These are phyloP conservation scores for Zapornia atra DNA, from an alignment of 2,113 vertebrate genomes.

Conservation along the genomic window DNA sequence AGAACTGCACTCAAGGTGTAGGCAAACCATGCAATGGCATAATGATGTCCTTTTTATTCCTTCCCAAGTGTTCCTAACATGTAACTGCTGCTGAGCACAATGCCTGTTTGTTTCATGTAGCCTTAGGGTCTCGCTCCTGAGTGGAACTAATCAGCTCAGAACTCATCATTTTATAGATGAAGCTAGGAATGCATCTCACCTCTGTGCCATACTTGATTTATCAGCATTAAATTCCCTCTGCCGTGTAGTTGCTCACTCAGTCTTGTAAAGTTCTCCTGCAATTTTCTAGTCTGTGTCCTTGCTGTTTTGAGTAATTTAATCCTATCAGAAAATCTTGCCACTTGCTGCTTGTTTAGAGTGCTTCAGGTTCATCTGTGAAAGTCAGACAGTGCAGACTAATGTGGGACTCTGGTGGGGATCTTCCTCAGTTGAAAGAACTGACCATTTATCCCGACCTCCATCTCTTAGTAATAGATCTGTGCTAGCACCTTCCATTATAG, in stretches of 20 bases:
- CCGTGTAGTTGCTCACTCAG: not conserved
- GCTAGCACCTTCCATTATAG: not conserved
- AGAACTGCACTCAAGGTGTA: not conserved
- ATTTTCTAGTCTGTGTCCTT: not conserved
- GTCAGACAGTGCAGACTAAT: not conserved
- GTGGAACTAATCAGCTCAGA: not conserved
- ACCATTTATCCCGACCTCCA: not conserved
- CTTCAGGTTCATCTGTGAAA: not conserved
- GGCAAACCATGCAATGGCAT: not conserved
- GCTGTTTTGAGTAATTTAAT: not conserved
- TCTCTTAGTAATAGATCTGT: not conserved
- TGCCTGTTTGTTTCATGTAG: not conserved
- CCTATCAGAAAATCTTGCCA: not conserved
- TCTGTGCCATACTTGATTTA: not conserved
- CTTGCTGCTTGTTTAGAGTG: not conserved
- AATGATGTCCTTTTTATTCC: not conserved
- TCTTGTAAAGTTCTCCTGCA: not conserved
- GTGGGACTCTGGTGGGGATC: not conserved
- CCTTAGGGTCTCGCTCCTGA: not conserved
- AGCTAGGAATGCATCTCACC: not conserved
- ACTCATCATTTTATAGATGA: not conserved
- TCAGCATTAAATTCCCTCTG: not conserved
- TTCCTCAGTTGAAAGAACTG: not conserved
- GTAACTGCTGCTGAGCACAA: not conserved
- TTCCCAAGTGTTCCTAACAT: not conserved